Evolutionary conservation across 2,888 invertebrate genomes (phyloP).

Genomic region (Lithosia quadra): DNA sequence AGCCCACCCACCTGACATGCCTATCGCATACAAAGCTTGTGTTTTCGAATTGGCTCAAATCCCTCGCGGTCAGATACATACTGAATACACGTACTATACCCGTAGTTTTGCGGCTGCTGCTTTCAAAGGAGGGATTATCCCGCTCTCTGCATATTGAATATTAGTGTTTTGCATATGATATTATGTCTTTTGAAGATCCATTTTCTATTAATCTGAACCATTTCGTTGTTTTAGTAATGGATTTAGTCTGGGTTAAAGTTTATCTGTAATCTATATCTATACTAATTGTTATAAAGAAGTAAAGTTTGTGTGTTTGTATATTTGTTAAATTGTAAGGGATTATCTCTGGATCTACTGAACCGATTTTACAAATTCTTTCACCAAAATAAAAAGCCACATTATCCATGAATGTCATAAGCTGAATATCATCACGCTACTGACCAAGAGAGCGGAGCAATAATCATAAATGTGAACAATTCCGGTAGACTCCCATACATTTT

Average conservation of each 20-base stretch:
- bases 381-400: no score
- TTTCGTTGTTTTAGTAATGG: constrained; percentile 19
- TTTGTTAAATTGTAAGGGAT: no score
- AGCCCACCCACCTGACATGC: not conserved
- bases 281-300: no score
- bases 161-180: constrained; percentile 45
- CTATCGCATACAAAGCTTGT: constrained; percentile 13
- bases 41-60: constrained; percentile 6
- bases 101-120: constrained; percentile 6
- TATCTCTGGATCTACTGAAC: no score
- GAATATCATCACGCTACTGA: no score
- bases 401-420: no score
- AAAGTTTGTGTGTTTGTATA: no score
- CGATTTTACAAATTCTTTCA: no score
- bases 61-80: constrained; percentile 17
- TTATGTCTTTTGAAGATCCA: constrained; percentile 27
- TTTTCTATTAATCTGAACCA: constrained; percentile 9
- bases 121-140: constrained; percentile 45
- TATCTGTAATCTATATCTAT: no score
- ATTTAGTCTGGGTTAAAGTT: not conserved
- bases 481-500: no score
- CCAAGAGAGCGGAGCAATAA: no score
- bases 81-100: not conserved
- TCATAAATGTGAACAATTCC: no score
- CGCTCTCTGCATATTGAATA: constrained; percentile 42